Conservation (phyloP, 2,113 vertebrate genomes). For the Ursus arctos region DNA sequence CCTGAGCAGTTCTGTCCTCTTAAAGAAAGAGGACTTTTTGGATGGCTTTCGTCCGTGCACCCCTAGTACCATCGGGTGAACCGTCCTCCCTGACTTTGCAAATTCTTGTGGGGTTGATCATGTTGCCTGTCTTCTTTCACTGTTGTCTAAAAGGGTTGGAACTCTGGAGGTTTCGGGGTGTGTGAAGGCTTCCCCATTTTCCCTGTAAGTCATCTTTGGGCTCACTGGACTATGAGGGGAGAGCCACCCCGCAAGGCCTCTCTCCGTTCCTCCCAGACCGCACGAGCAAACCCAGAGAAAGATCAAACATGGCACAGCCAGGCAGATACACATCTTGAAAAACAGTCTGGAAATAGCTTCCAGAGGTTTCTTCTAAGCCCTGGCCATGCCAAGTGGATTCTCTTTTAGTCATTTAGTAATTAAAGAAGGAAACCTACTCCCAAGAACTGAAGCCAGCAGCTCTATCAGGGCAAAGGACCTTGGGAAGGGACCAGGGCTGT, state of each 20-base stretch:
- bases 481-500: neutral
- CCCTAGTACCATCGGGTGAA: neutral
- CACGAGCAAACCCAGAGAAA: neutral
- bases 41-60: neutral
- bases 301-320: neutral
- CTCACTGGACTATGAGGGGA: neutral
- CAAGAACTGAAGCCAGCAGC: conserved; percentile 18
- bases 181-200: neutral
- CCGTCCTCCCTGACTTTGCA: too few relatives aligned
- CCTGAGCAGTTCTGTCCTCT: conserved; percentile 39
- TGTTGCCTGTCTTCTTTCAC: neutral
- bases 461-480: neutral
- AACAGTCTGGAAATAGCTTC: neutral
- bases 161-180: neutral
- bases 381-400: conserved; percentile 24
- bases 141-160: neutral
- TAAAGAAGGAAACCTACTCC: conserved; percentile 38
- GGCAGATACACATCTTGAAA: conserved; percentile 26
- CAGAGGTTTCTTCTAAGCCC: neutral
- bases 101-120: neutral
- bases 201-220: conserved; percentile 4
- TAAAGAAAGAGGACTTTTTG: neutral
- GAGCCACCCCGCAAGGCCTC: neutral
- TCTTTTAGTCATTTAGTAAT: conserved; percentile 27
- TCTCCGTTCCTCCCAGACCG: neutral